These are phyloP conservation scores for Lerema accius DNA, from an alignment of 1,140 invertebrate species.

Conservation along the genomic window DNA sequence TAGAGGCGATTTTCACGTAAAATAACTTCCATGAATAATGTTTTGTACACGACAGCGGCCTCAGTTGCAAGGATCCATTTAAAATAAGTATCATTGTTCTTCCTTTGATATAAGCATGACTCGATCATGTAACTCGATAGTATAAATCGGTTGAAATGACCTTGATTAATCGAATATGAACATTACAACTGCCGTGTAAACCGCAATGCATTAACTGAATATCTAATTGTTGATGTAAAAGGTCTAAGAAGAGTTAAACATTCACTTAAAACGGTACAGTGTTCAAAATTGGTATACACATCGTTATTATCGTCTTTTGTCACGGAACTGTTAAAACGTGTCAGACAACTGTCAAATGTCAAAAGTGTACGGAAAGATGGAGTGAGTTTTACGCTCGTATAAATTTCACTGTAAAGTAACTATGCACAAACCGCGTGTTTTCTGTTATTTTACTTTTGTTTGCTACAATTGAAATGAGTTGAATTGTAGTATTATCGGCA, in stretches of 20 bases:
- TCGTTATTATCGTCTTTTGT: neutral
- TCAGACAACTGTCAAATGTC: neutral
- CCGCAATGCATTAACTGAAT: constrained; percentile 71
- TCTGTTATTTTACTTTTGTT: constrained; percentile 38
- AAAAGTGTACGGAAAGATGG: neutral
- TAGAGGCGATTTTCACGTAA: constrained; percentile 20
- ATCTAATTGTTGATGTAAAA: constrained; percentile 59
- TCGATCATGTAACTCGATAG: neutral
- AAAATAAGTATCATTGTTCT: constrained; percentile 5
- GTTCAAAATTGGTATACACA: constrained; percentile 13
- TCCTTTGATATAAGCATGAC: neutral
- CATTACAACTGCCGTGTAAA: constrained; percentile 70
- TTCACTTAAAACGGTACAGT: neutral
- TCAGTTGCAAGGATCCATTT: constrained; percentile 8
- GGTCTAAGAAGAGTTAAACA: constrained; percentile 1
- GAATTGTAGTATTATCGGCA: constrained; percentile 53
- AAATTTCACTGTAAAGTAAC: constrained; percentile 66
- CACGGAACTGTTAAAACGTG: neutral
- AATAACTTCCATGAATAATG: constrained; percentile 9
- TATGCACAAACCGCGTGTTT: constrained; percentile 65
- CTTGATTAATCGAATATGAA: neutral
- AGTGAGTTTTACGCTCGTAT: constrained; percentile 9
- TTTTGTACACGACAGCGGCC: neutral
- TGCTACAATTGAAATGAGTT: constrained; percentile 52
- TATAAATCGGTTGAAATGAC: no score